These are phyloP conservation scores for Drosophila nr. perissopoda DNA, from an alignment of 2,888 invertebrate species.

Conservation along the genomic window DNA sequence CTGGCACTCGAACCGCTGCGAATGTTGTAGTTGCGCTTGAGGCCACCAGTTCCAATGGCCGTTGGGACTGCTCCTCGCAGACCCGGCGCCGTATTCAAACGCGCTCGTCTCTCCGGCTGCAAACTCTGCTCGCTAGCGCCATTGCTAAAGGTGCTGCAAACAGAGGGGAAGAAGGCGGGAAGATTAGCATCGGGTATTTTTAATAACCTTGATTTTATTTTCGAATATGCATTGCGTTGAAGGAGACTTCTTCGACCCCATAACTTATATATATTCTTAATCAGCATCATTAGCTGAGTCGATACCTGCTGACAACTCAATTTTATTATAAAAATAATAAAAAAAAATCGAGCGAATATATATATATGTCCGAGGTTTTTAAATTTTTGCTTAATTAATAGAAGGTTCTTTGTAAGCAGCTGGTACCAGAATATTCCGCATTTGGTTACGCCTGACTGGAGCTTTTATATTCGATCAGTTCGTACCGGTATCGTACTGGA, in stretches of 20 bases:
- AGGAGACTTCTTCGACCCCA: background rate
- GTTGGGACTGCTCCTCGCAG: conserved; percentile 67
- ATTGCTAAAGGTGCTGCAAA: conserved; percentile 85
- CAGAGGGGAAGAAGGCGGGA: background rate
- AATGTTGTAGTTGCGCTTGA: conserved; percentile 79
- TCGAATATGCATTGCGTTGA: background rate
- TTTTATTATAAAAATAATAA: background rate
- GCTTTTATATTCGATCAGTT: background rate
- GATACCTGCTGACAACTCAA: background rate
- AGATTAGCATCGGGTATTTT: conserved; percentile 30
- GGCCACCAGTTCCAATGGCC: conserved; percentile 62
- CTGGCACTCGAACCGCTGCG: conserved; percentile 81
- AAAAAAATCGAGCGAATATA: background rate
- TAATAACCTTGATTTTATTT: background rate
- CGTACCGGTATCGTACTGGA: background rate
- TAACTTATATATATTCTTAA: background rate
- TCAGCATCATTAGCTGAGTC: background rate
- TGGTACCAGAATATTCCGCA: background rate
- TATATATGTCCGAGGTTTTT: background rate
- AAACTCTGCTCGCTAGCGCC: conserved; percentile 79
- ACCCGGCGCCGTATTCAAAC: conserved; percentile 84
- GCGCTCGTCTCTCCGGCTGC: conserved; percentile 82
- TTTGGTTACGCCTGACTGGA: background rate
- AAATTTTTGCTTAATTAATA: background rate
- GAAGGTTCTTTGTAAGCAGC: background rate